Base-by-base conservation (phyloP, 2,113 vertebrate species). In the Dunckerocampus dactyliophorus region DNA sequence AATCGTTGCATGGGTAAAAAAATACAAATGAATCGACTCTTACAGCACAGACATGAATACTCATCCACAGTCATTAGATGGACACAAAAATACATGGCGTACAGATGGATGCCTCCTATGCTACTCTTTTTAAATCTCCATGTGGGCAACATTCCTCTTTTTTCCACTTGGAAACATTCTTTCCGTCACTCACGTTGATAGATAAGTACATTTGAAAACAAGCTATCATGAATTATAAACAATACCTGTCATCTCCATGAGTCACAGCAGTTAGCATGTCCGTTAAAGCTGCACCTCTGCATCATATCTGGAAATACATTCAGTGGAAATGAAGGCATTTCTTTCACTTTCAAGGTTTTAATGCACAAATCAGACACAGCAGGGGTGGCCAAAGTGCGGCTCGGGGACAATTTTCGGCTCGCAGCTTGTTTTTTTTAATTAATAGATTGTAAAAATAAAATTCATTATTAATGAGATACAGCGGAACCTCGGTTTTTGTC, bases 1-100 rank as follows among this genome's bases (percentile, higher is more conserved):
- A 82, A 61, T 82, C 71, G 83, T 69, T 62, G 76, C 75, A 85
- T 82, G 81, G 65, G 80, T 85, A 71, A 79, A 85, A 88, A 87
- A 83, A 83, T 79, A 85, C 81, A 84, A 83, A 83, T 76, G 71
- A 66, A 73, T 63, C 72, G 49, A 83, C 79, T 76, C 50, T 68
- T 72, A 82, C 82, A 82, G 77, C 81, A 86, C 82, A 76, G 72
- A 83, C 76, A 68, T 67, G 62, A 81, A 84, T 71, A 84, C 59
- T 71, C 67, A 77, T 72, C 64, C 47, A 47, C 68, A 53, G 58
- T 81, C 59, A 76, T 71, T 50, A 79, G 76, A 74, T 74, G 54
- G 79, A 81, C 76, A 82, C 62, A 80, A 80, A 82, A 79, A 71
- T 64, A 80, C 69, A 69, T 64, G 81, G 52, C 79, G 20, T 79